These are phyloP conservation scores for Rhabdornis inornatus DNA, from an alignment of 2,113 vertebrate species.

Conservation along the genomic window DNA sequence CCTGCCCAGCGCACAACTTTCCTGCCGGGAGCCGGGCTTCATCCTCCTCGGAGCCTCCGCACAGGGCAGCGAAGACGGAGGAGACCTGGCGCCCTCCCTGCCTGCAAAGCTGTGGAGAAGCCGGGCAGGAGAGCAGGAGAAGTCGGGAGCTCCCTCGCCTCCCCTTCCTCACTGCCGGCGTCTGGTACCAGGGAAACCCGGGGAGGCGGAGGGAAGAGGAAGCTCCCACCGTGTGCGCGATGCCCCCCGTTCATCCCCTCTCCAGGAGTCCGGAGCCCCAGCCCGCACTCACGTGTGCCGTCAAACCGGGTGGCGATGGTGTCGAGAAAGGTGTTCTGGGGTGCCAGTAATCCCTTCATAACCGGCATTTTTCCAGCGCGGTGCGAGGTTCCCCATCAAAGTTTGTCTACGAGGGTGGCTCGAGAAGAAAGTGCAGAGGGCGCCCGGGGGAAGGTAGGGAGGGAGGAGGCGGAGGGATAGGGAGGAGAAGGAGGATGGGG, in stretches of 20 bases:
- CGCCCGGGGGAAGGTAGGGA: not conserved
- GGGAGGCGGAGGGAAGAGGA: not conserved
- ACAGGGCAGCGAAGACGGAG: not conserved
- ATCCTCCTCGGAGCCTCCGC: not conserved
- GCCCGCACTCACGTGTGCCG: constrained; percentile 93
- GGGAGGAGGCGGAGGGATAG: not conserved
- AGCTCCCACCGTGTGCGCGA: accelerated
- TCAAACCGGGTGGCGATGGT: constrained; percentile 98
- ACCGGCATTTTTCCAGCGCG: constrained; percentile 93
- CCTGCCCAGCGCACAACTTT: not conserved
- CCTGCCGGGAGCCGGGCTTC: not conserved
- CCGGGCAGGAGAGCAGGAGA: not conserved
- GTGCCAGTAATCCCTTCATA: constrained; percentile 98
- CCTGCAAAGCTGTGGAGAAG: not conserved
- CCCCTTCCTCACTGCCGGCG: not conserved
- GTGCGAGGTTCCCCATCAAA: constrained; percentile 95
- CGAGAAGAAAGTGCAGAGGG: constrained; percentile 68
- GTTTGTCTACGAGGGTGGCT: constrained; percentile 71
- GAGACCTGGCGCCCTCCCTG: not conserved
- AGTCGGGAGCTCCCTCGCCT: not conserved
- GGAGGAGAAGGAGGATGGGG: constrained; percentile 3
- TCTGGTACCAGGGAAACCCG: not conserved
- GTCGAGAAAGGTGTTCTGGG: constrained; percentile 98
- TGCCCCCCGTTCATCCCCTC: not conserved
- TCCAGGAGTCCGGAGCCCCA: not conserved